A percentile compares a stretch with the other conserved stretches of the same genome.
phyloP scores from a whole-genome alignment of 1,140 invertebrate genomes.

The Drosophila eugracilis region DNA sequence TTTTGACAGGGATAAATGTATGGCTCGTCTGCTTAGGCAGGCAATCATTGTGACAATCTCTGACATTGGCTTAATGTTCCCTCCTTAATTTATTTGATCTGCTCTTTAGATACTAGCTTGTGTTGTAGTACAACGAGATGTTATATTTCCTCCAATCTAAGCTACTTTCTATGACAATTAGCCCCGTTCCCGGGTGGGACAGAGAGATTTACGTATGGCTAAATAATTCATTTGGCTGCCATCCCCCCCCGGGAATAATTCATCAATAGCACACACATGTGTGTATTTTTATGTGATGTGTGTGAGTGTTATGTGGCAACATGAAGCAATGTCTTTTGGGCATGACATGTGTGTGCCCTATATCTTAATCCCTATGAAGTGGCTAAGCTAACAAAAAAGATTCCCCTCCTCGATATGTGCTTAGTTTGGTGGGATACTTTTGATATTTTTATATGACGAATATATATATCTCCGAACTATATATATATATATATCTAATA shows the following conservation, averaged over 20 bases:
- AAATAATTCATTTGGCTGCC: not conserved
- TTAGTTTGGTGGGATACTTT: too few relatives aligned
- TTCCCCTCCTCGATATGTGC: too few relatives aligned
- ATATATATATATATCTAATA: too few relatives aligned
- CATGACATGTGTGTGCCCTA: not conserved
- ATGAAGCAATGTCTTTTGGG: not conserved
- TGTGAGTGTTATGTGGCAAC: not conserved
- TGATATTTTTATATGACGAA: too few relatives aligned
- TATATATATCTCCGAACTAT: too few relatives aligned
- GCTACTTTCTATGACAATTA: slow-evolving; percentile 3
- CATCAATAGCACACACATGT: slow-evolving; percentile 1
- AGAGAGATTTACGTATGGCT: slow-evolving; percentile 4
- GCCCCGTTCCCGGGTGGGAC: not conserved
- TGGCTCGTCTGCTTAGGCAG: too few relatives aligned
- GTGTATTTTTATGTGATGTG: not conserved
- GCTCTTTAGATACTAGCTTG: not conserved
- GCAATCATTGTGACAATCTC: too few relatives aligned
- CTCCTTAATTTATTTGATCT: slow-evolving; percentile 1
- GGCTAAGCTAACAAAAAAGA: not conserved
- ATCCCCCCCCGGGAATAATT: not conserved
- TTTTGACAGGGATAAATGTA: too few relatives aligned
- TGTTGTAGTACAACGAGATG: not conserved
- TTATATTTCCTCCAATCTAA: not conserved
- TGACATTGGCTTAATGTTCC: not conserved
- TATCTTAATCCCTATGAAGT: not conserved